Conservation (phyloP, 2,113 vertebrate species). For the Anolis sagrei region DNA sequence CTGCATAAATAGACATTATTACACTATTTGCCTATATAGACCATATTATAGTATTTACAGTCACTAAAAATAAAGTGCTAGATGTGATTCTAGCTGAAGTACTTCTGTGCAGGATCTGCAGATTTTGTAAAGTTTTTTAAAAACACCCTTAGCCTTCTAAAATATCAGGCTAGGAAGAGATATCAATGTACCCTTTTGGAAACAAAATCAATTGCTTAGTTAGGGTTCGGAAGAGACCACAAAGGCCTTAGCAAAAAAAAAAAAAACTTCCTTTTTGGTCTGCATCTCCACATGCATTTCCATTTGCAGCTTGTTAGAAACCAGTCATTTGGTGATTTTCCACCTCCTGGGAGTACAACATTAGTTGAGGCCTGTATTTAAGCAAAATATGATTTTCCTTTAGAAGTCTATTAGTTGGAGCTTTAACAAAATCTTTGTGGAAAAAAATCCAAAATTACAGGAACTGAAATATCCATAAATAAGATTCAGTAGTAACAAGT, state of each 20-base stretch:
- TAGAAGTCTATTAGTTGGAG: background rate
- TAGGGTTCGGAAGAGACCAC: no score
- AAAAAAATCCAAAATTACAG: no score
- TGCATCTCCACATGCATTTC: background rate
- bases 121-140: conserved; percentile 1
- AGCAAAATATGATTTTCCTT: background rate
- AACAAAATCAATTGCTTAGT: background rate
- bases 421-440: no score
- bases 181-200: background rate
- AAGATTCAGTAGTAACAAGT: no score
- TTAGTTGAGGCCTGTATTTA: no score
- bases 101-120: background rate
- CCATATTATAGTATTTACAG: background rate
- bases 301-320: background rate
- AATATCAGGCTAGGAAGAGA: background rate
- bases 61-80: background rate
- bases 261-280: background rate
- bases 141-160: background rate
- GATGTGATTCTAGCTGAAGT: background rate
- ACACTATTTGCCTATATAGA: background rate
- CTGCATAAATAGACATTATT: background rate
- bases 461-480: no score
- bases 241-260: background rate
- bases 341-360: background rate
- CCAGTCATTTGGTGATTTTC: background rate